Evolutionary conservation across 1,140 invertebrate genomes (phyloP).

Genomic region (Belonocnema kinseyi): DNA sequence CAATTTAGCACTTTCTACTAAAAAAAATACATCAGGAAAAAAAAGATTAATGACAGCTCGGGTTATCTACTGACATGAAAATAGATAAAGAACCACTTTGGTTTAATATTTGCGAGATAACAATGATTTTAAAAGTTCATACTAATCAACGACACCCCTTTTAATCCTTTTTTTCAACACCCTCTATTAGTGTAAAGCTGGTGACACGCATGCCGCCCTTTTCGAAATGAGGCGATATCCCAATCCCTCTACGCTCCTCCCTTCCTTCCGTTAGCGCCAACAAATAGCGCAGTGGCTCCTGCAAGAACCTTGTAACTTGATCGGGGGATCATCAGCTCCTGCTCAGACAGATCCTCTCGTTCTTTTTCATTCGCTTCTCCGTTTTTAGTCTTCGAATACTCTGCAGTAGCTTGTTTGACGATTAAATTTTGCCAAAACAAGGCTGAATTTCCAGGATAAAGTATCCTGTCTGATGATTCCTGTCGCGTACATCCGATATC

Average conservation of each 20-base stretch:
- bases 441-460: constrained; percentile 56
- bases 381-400: not conserved
- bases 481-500: constrained; percentile 47
- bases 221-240: not conserved
- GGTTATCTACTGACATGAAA: no score
- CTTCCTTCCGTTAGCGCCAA: no score
- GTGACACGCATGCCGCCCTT: constrained; percentile 51
- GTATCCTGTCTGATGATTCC: constrained; percentile 49
- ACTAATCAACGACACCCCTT: no score
- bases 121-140: no score
- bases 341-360: not conserved
- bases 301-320: not conserved
- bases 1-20: no score
- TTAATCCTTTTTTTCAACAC: no score
- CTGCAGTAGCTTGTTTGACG: constrained; percentile 55
- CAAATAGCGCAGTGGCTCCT: not conserved
- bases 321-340: not conserved
- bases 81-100: no score
- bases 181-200: constrained; percentile 58
- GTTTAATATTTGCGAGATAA: no score
- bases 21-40: no score
- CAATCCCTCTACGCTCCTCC: not conserved
- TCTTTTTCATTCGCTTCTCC: constrained; percentile 35
- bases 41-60: no score
- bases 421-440: constrained; percentile 53